Base-by-base conservation (phyloP, 2,888 invertebrate species). In the Hirtodrosophila cameraria region DNA sequence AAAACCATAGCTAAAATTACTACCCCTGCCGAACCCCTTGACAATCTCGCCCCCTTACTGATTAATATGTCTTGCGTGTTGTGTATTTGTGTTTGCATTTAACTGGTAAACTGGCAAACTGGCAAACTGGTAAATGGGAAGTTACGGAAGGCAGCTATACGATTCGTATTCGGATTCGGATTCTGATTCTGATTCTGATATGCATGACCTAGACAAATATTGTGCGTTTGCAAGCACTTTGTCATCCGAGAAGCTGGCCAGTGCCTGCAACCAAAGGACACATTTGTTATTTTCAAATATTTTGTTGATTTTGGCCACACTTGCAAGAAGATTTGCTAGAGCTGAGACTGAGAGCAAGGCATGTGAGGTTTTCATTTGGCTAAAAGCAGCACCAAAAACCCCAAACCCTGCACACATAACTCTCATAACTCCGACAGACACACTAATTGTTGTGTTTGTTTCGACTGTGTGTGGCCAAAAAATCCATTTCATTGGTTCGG, bases 251-350 rank as follows among this genome's bases (percentile, higher is more conserved):
- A 46, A 67, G 58, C 64, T 45, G 28, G 23, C 20, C 50, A 48
- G 33, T 36, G 35, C 15, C 45, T 42, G 42, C 28, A 30, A 48
- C 49, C 46, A 61, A 61, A 63, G 75, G 80, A 82, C 82, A 85
- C 82, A 82, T 85, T 82, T 82, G 85, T 82, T 82, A 83, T 85
- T 82, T 85, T 85, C 85, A 82, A 83, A 82, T 85, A 85, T 82
- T 85, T 82, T 82, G 82, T 82, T 82, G 82, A 82, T 85, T 85
- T 82, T 82, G 73, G 73, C 64, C 48, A 57, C 11, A 50, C 23
- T 49, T 38, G 49, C 20, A 15, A 38, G 75, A 75, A 70, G 81
- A 80, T 64, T 68, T 61, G 55, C 53, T 49, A 30, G 28, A 42
- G 28, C 27, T 27, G n/a, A 54, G 38, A 16, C 50, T 36, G 27